A percentile compares a stretch with the other conserved stretches of the same genome.
These are phyloP conservation scores for Leptopterna dolabrata DNA, from an alignment of 2,888 invertebrate species.

Conservation along the genomic window DNA sequence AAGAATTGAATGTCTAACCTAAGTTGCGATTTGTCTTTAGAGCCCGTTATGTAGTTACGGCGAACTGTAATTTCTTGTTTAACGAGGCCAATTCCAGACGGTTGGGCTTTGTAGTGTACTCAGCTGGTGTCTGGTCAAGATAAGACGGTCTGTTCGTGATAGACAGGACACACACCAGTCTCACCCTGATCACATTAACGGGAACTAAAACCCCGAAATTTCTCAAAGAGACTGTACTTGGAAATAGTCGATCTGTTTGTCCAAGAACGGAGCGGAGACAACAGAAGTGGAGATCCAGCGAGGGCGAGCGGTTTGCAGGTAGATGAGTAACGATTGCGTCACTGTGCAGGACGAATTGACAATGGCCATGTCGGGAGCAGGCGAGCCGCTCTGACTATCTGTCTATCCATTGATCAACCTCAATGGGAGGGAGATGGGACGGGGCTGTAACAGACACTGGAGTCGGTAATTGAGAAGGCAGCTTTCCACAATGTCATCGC, in stretches of 20 bases:
- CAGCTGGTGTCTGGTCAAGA: too few species aligned
- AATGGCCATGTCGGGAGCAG: conserved; percentile 45
- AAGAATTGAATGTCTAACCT: too few species aligned
- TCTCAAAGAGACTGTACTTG: neutral
- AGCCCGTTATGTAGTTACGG: too few species aligned
- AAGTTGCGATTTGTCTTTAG: too few species aligned
- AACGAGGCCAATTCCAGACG: too few species aligned
- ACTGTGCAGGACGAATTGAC: conserved; percentile 40
- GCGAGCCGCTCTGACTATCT: conserved; percentile 25
- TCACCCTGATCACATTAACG: too few species aligned
- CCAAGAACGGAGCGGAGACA: neutral
- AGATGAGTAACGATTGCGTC: conserved; percentile 47
- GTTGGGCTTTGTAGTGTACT: too few species aligned
- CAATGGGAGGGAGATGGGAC: conserved; percentile 24
- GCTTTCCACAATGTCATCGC: neutral
- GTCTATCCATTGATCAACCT: conserved; percentile 48
- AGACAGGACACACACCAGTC: too few species aligned
- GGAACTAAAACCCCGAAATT: too few species aligned
- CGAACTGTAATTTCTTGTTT: too few species aligned
- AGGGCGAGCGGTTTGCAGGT: conserved; percentile 21
- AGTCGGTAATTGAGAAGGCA: conserved; percentile 4
- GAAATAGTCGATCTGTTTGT: conserved; percentile 9
- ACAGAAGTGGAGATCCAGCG: neutral
- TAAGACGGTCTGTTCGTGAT: too few species aligned
- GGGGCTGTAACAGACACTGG: neutral